Evolutionary conservation across 2,888 invertebrate genomes (phyloP).

Genomic region (Galerucella pusilla): DNA sequence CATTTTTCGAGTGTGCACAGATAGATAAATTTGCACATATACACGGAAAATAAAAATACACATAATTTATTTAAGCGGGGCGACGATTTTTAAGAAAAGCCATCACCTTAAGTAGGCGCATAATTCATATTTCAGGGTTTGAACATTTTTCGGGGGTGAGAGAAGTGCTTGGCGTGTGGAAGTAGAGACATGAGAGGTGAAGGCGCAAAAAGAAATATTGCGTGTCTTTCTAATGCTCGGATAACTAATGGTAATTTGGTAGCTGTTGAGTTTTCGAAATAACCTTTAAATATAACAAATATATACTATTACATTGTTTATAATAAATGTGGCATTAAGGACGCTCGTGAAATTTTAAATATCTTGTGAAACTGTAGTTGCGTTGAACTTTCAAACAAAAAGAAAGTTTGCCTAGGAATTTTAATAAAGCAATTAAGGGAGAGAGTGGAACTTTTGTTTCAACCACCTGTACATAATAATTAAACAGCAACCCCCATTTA

Average conservation of each 20-base stretch:
- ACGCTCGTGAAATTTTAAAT: not conserved
- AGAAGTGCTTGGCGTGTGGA: conserved; percentile 27
- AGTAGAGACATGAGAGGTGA: conserved; percentile 14
- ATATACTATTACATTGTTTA: not conserved
- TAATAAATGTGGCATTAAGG: not conserved
- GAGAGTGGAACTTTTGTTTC: not conserved
- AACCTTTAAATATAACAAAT: conserved; percentile 34
- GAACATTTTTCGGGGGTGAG: conserved; percentile 34
- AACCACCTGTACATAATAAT: conserved; percentile 4
- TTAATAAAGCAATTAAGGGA: conserved; percentile 2
- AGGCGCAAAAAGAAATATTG: conserved; percentile 57
- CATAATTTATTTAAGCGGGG: conserved; percentile 63
- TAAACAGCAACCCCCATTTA: not conserved
- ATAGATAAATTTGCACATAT: conserved; percentile 61
- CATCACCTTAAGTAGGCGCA: conserved; percentile 67
- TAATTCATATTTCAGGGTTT: conserved; percentile 61
- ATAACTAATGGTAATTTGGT: conserved; percentile 58
- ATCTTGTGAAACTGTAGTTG: not conserved
- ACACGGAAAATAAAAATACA: conserved; percentile 59
- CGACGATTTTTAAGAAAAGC: conserved; percentile 66
- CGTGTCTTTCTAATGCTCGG: conserved; percentile 61
- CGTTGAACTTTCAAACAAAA: not conserved
- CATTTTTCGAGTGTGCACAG: conserved; percentile 50
- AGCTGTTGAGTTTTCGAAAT: conserved; percentile 53
- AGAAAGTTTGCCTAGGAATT: conserved; percentile 4